Base-by-base conservation (phyloP, 1,140 invertebrate species). In the Microvelia longipes region DNA sequence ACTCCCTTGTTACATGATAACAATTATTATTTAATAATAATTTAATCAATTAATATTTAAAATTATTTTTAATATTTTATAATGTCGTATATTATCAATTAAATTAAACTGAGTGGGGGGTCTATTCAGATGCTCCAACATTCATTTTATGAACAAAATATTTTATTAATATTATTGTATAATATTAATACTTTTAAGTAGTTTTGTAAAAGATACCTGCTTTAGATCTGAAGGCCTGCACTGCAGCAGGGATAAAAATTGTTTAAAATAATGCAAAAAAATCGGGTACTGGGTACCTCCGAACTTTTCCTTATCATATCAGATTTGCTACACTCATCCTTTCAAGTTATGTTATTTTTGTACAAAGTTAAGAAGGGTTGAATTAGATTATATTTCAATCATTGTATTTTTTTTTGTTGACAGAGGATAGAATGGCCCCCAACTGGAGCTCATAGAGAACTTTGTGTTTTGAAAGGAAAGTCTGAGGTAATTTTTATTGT, bases 391-490 rank as follows among this genome's bases (percentile, higher is more conserved):
- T 64, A 65, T 73, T 68, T 28, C 64, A 28, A 63, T 5, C 29
- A 11, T 29, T n/a, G 27, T 63, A 28, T 28, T 5, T 50, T 27
- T 70, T 11, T 71, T 66, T 74, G 77, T 66, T 82, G 83, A 26
- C 82, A 91, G 89, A 85, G 89, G 73, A 85, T 96, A 71, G 87
- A 90, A 78, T 96, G 93, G 93, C 84, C 85, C 74, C 91, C 93
- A 71, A 90, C 86, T 26, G 86, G 85, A 70, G 86, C 90, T 15
- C 90, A 94, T 78, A 85, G 87, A 73, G 88, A 93, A 80, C 80
- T 94, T 76, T 96, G 93, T 77, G 84, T 87, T 72, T 80, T 94
- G 74, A 96, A 96, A 79, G 93, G 93, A 66, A 93, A 92, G 78
- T 86, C 84, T 68, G 87, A 90, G 75, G 90, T 83, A 75, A 78